Conservation (phyloP, 64 coral and sea anemone species). For the Montipora sp. region DNA sequence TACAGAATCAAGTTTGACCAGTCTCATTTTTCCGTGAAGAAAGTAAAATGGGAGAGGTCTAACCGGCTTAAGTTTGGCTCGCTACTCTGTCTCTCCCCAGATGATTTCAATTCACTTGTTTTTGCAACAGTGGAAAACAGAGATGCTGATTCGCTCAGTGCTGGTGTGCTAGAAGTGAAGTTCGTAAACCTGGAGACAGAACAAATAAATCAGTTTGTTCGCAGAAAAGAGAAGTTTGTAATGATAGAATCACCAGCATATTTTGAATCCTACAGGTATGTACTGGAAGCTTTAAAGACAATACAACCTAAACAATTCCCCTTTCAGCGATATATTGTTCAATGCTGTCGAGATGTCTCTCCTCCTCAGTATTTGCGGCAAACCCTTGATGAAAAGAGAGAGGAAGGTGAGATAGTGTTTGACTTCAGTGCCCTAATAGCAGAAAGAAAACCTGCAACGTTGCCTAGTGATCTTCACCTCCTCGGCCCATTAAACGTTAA, state of each 20-base stretch:
- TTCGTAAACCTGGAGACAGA: slow-evolving; percentile 51
- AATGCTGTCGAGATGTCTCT: slow-evolving; percentile 34
- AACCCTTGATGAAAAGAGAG: too few species aligned
- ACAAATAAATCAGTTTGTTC: slow-evolving; percentile 28
- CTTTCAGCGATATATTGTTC: slow-evolving; percentile 66
- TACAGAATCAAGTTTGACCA: slow-evolving; percentile 74
- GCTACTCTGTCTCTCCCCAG: slow-evolving; percentile 73
- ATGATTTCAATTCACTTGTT: slow-evolving; percentile 75
- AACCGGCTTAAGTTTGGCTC: slow-evolving; percentile 85
- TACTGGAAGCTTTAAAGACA: slow-evolving; percentile 52
- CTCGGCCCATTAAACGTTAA: background rate
- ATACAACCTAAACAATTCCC: slow-evolving; percentile 36
- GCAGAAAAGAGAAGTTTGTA: slow-evolving; percentile 49
- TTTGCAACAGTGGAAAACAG: slow-evolving; percentile 79
- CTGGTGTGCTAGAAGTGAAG: slow-evolving; percentile 69
- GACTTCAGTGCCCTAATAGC: background rate
- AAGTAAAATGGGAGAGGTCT: slow-evolving; percentile 70
- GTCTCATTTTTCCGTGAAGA: slow-evolving; percentile 26
- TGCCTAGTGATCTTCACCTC: too few species aligned
- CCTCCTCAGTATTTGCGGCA: slow-evolving; percentile 46
- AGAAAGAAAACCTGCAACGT: background rate
- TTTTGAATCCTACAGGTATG: slow-evolving; percentile 82
- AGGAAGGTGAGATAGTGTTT: background rate
- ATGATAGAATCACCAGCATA: slow-evolving; percentile 80
- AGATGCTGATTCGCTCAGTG: background rate